A percentile compares a stretch with the other conserved stretches of the same genome.
phyloP scores from a whole-genome alignment of 1,140 invertebrate species.

The Colletes gigas region DNA sequence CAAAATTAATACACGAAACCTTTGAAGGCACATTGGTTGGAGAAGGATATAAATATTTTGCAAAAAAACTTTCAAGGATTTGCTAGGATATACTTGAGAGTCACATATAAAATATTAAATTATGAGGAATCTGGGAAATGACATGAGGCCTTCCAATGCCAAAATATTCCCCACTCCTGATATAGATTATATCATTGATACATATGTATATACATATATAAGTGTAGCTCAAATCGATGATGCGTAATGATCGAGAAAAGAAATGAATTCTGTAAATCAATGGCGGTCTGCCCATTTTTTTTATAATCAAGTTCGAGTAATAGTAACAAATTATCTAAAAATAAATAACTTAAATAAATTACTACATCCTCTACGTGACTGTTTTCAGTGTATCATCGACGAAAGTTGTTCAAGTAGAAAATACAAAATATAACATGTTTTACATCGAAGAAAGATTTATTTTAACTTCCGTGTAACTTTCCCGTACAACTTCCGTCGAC shows the following conservation, averaged over 20 bases:
- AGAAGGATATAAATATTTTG: too few relatives aligned
- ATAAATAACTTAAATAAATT: conserved; percentile 54
- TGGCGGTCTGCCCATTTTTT: conserved; percentile 8
- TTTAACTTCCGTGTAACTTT: not conserved
- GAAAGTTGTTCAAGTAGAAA: not conserved
- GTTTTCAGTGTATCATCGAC: not conserved
- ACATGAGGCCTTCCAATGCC: too few relatives aligned
- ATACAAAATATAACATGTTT: not conserved
- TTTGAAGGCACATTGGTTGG: too few relatives aligned
- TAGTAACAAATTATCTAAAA: conserved; percentile 27
- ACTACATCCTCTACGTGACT: not conserved
- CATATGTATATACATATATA: conserved; percentile 43
- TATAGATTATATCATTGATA: conserved; percentile 35
- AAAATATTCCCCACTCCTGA: not conserved
- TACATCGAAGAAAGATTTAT: not conserved
- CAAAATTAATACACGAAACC: too few relatives aligned
- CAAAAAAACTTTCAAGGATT: too few relatives aligned
- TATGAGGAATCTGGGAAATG: too few relatives aligned
- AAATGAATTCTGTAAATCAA: conserved; percentile 33
- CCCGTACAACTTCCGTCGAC: not conserved
- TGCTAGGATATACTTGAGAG: too few relatives aligned
- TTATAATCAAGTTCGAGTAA: conserved; percentile 25
- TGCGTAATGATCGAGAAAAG: conserved; percentile 44
- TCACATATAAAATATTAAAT: too few relatives aligned
- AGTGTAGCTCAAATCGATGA: conserved; percentile 37